phyloP scores from a whole-genome alignment of 2,797 vertebrate species.

The Oryzias sinensis region DNA sequence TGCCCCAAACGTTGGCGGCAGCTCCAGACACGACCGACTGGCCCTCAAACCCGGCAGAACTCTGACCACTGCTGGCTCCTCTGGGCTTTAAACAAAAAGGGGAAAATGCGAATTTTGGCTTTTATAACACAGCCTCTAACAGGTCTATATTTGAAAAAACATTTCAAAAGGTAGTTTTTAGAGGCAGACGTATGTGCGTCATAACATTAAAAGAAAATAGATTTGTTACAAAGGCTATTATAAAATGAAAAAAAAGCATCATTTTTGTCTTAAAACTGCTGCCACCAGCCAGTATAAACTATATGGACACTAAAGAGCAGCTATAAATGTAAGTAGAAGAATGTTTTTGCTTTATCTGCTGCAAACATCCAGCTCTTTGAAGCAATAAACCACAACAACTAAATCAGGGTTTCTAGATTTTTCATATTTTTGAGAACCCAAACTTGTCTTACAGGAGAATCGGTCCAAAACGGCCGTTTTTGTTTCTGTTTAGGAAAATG shows the following conservation, averaged over 20 bases:
- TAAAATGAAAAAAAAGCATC: slow-evolving; percentile 10
- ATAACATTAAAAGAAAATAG: slow-evolving; percentile 2
- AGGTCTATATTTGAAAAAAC: neutral
- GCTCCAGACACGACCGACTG: slow-evolving; percentile 1
- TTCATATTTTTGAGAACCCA: too few relatives aligned
- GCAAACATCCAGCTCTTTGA: neutral
- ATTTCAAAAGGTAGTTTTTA: neutral
- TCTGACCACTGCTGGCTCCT: neutral
- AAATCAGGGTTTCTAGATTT: neutral
- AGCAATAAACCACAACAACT: neutral
- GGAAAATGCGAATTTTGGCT: slow-evolving; percentile 49
- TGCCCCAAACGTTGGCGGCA: slow-evolving; percentile 14
- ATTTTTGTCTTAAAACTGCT: slow-evolving; percentile 46
- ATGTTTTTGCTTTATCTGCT: neutral
- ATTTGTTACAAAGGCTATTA: neutral
- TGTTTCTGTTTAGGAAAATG: too few relatives aligned
- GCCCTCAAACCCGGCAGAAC: neutral
- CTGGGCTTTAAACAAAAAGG: slow-evolving; percentile 33
- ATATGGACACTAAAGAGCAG: slow-evolving; percentile 18
- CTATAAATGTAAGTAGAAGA: slow-evolving; percentile 9
- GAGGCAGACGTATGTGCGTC: neutral
- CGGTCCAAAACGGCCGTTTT: too few relatives aligned
- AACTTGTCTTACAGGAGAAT: too few relatives aligned
- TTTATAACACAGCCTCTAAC: neutral
- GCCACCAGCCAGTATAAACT: slow-evolving; percentile 29